Conservation (phyloP, 92 coral and sea anemone genomes). For the Parazoanthus darwini region DNA sequence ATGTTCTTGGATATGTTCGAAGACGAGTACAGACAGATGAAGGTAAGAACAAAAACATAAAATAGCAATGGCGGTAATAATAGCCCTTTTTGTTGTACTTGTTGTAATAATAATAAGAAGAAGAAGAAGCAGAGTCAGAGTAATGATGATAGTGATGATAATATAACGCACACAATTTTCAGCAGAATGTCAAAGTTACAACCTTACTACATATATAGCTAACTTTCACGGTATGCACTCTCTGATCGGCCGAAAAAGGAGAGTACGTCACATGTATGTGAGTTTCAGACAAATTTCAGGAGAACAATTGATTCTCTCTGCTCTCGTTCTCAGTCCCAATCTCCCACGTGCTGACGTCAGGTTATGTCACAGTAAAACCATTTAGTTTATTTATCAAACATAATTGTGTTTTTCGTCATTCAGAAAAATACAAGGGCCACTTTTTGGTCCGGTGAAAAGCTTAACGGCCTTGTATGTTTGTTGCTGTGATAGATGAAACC, state of each 20-base stretch:
- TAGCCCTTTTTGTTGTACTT: not conserved
- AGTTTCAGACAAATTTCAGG: too few species aligned
- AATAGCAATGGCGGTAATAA: not conserved
- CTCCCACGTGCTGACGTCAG: not conserved
- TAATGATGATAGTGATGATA: not conserved
- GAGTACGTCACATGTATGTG: too few species aligned
- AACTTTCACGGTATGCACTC: too few species aligned
- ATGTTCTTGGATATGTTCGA: conserved; percentile 97
- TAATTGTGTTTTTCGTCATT: not conserved
- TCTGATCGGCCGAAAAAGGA: too few species aligned
- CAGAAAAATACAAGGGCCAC: not conserved
- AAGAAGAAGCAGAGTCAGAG: too few species aligned
- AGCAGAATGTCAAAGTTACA: too few species aligned
- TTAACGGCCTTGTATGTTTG: not conserved
- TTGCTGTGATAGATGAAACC: conserved; percentile 84
- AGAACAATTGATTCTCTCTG: not conserved
- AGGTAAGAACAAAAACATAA: conserved; percentile 52
- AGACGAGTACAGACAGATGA: conserved; percentile 94
- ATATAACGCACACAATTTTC: too few species aligned
- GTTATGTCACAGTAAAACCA: too few species aligned
- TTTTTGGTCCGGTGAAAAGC: not conserved
- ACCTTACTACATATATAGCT: too few species aligned
- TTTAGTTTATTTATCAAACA: not conserved
- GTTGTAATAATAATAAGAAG: not conserved
- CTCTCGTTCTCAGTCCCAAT: not conserved